phyloP scores from a whole-genome alignment of 1,140 invertebrate genomes.

The Steinernema khuongi region DNA sequence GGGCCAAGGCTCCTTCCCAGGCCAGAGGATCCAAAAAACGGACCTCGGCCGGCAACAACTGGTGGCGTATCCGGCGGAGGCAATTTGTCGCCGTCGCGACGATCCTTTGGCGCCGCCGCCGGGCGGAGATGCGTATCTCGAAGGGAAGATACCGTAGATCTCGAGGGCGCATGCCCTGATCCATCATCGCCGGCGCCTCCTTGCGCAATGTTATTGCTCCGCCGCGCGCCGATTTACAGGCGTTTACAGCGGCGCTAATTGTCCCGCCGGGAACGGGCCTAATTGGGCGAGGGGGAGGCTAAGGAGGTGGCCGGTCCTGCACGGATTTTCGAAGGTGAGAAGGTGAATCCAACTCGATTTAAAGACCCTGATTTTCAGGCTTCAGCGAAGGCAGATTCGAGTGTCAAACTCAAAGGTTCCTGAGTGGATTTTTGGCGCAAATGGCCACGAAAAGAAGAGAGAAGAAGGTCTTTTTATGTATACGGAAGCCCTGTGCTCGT shows the following conservation, averaged over 20 bases:
- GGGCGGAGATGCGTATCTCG: constrained; percentile 14
- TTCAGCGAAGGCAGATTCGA: too few species aligned
- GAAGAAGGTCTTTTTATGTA: too few species aligned
- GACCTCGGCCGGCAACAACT: background rate
- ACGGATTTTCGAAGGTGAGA: background rate
- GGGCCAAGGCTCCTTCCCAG: too few species aligned
- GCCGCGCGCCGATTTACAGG: background rate
- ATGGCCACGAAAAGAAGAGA: too few species aligned
- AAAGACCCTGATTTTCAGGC: too few species aligned
- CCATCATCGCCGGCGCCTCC: background rate
- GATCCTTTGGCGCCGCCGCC: background rate
- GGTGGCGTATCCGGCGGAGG: constrained; percentile 2
- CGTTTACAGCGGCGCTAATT: constrained; percentile 2
- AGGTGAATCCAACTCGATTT: too few species aligned
- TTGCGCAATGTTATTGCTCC: constrained; percentile 14
- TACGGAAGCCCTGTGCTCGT: too few species aligned
- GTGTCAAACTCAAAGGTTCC: too few species aligned
- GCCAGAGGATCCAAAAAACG: too few species aligned
- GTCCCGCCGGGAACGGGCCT: background rate
- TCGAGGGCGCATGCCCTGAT: background rate
- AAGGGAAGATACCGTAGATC: constrained; percentile 7
- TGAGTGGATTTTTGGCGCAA: too few species aligned
- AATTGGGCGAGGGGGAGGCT: background rate
- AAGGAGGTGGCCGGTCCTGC: background rate
- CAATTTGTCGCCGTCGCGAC: constrained; percentile 12